Conservation (phyloP, 2,113 vertebrate genomes). For the Neomonachus schauinslandi region DNA sequence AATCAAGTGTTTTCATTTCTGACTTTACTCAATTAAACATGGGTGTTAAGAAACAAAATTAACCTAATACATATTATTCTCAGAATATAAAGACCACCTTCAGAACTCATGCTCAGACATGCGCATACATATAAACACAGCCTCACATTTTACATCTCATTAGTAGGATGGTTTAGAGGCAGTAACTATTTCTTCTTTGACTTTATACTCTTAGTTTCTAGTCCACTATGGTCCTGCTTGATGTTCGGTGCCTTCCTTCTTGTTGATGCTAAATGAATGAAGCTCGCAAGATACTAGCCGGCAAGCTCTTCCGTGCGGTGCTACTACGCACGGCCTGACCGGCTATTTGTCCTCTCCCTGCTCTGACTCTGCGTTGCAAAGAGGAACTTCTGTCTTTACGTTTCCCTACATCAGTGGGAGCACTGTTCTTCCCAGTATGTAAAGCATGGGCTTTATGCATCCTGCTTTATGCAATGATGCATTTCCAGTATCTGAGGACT, state of each 20-base stretch:
- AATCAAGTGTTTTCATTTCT: conserved; percentile 17
- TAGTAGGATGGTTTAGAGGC: neutral
- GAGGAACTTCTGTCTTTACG: neutral
- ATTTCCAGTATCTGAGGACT: neutral
- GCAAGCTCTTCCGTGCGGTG: neutral
- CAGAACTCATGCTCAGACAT: neutral
- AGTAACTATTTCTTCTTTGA: conserved; percentile 8
- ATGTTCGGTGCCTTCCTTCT: neutral
- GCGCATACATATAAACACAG: neutral
- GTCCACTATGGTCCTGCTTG: neutral
- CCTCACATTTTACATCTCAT: neutral
- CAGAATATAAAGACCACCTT: neutral
- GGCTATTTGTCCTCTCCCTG: neutral
- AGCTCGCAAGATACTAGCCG: neutral
- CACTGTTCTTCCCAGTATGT: neutral
- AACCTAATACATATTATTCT: neutral
- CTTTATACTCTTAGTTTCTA: neutral
- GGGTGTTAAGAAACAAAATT: conserved; percentile 29
- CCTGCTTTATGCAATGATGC: neutral
- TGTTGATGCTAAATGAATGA: neutral
- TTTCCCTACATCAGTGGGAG: neutral
- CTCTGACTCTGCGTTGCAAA: neutral
- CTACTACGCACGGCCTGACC: neutral
- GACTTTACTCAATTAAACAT: neutral
- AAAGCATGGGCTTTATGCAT: neutral